These are phyloP conservation scores for Gopherus evgoodei DNA, from an alignment of 2,113 vertebrate genomes.

Conservation along the genomic window DNA sequence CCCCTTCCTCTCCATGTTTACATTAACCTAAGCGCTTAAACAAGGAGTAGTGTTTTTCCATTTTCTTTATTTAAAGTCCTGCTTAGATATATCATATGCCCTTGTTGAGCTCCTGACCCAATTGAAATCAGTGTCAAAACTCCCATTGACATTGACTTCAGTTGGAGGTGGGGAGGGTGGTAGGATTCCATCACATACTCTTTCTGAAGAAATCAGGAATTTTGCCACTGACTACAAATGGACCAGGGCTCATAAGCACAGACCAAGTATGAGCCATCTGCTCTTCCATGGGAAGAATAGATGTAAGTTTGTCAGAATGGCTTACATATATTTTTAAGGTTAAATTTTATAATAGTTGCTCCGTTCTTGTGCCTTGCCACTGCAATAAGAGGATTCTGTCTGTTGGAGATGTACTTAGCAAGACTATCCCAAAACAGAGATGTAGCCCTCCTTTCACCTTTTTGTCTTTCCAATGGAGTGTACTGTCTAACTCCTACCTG, in stretches of 20 bases:
- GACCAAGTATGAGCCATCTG: background rate
- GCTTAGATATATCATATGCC: background rate
- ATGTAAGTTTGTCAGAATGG: background rate
- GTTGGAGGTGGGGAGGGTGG: too few species aligned
- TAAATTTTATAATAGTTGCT: background rate
- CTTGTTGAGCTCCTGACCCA: background rate
- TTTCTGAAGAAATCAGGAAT: background rate
- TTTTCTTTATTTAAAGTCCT: background rate
- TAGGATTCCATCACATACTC: background rate
- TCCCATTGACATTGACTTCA: background rate
- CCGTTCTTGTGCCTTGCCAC: background rate
- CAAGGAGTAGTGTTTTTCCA: background rate
- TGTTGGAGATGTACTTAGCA: background rate
- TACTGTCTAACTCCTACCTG: rapidly evolving
- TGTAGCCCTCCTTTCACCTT: background rate
- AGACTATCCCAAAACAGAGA: background rate
- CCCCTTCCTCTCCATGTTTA: background rate
- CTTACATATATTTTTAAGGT: background rate
- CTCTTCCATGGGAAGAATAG: background rate
- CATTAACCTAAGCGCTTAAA: background rate
- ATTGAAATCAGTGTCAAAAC: background rate
- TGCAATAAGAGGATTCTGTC: background rate
- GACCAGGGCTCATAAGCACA: background rate
- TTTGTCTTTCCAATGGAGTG: background rate
- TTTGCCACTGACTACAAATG: background rate